Conservation (phyloP, 1,140 invertebrate genomes). For the Augochlora pura region DNA sequence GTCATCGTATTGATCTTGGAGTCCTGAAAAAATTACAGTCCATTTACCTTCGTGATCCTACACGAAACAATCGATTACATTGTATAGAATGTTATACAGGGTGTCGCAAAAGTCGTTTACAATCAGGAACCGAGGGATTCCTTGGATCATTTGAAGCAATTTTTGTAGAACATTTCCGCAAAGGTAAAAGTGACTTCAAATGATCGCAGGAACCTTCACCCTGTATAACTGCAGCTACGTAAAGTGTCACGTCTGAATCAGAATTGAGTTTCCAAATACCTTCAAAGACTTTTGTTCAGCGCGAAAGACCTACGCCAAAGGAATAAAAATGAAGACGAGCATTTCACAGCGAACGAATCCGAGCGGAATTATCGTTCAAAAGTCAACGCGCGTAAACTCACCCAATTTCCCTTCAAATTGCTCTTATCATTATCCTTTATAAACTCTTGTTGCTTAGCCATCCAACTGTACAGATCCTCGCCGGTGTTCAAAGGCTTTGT, state of each 20-base stretch:
- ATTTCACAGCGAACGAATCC: background rate
- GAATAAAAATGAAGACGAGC: conserved; percentile 1
- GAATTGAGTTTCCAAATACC: conserved; percentile 64
- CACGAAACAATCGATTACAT: no score
- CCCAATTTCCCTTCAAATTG: conserved; percentile 79
- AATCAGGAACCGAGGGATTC: no score
- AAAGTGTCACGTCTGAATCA: conserved; percentile 1
- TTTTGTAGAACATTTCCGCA: no score
- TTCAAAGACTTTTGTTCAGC: conserved; percentile 75
- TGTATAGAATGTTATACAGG: no score
- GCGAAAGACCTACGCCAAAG: conserved; percentile 74
- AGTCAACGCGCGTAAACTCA: conserved; percentile 52
- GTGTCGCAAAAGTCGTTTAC: no score
- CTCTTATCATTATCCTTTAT: conserved; percentile 79
- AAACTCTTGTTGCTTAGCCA: conserved; percentile 93
- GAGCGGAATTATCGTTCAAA: background rate
- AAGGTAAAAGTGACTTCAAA: no score
- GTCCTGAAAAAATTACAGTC: conserved; percentile 74
- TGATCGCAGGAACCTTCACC: no score
- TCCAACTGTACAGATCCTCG: conserved; percentile 97
- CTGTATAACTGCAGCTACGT: background rate
- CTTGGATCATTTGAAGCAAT: no score
- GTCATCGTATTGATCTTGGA: conserved; percentile 83
- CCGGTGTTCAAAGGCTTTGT: conserved; percentile 77
- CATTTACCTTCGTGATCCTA: conserved; percentile 8